Evolutionary conservation across 2,888 invertebrate species (phyloP), one percentile per base, ranked within the genome.

Genomic region (Petrolisthes manimaculis): DNA sequence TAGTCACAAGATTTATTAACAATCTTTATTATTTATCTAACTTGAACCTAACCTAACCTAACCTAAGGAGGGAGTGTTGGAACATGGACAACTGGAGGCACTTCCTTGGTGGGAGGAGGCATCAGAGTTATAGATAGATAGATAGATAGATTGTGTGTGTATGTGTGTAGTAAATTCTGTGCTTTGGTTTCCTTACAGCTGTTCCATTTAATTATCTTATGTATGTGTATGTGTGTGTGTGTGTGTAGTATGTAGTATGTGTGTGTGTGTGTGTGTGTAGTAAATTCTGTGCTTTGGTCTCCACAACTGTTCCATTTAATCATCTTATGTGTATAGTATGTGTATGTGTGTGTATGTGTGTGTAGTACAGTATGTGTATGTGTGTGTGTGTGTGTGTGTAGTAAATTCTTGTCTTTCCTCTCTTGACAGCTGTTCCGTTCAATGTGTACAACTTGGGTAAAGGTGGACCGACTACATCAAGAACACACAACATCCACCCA

Each of bases 401-500:
- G 4, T n/a, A 6, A n/a, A 69, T 69, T 21, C 21, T 69, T 4
- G 69, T 4, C 21, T 69, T 69, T 21, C 21, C 69, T 69, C 6
- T 37, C 12, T 12, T 69, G 5, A 21, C 69, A n/a, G 69, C 69
- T 69, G 69, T 5, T 4, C 37, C 37, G 37, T 37, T 86, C 88
- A 54, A 91, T 91, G 91, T 91, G 91, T 74, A 91, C 91, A 54
- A 89, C 88, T 1, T 89, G 88, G 84, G 86, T 91, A n/a, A 89
- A 88, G 55, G 89, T 91, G 51, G 91, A 91, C 83, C 67, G 83
- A 51, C 56, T 86, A 55, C 83, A 84, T 54, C 86, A 90, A 53
- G 89, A 89, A 37, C 69, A 86, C 21, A 54, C 24, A 37, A 37
- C 37, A 37, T 2, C 37, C 37, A 37, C 37, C 37, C 37, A 37